Evolutionary conservation across 2,888 invertebrate species (phyloP), one percentile per base, ranked within the genome.

Genomic region (Macroteleia sp.): DNA sequence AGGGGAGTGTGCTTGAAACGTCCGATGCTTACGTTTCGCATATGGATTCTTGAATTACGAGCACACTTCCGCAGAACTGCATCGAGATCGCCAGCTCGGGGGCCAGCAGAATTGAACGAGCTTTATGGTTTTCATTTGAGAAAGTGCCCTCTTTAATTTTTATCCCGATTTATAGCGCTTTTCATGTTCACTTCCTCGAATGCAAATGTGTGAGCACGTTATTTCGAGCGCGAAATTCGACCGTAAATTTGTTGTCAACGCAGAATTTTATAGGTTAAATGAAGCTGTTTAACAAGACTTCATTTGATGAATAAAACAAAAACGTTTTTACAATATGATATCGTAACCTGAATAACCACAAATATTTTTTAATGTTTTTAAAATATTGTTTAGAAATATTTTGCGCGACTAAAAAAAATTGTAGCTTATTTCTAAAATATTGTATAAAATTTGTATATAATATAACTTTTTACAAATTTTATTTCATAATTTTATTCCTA

Each of bases 41-140:
- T 73, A 73, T 77, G 77, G 73, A 77, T 73, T 73, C 77, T 77
- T 77, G 77, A 77, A 50, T 77, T 77, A 77, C 67, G 77, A 77
- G 77, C 77, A 25, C 44, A 69, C 77, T 73, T 73, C 77, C 77
- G 77, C 41, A 70, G 56, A 66, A 64, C 41, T 54, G 42, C 54
- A 46, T 61, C 64, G 71, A 77, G 71, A 71, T 76, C 59, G 56
- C 77, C 77, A 46, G 22, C 41, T 19, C 30, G 20, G 41, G 48
- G 57, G 19, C 54, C 20, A 42, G 42, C 39, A 20, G 48, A 56
- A 71, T 66, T 56, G 61, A 57, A 73, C 54, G 39, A 12, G 44
- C 39, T 70, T 73, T 73, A 77, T 69, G 71, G 62, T 67, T 77
- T 77, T 77, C 77, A 77, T 77, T 73, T 57, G 36, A 56, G 73